Percentiles rank a stretch among this genome's conserved stretches.
Evolutionary conservation across 2,113 vertebrate species (phyloP).

Genomic region (Ceyx melanurus): DNA sequence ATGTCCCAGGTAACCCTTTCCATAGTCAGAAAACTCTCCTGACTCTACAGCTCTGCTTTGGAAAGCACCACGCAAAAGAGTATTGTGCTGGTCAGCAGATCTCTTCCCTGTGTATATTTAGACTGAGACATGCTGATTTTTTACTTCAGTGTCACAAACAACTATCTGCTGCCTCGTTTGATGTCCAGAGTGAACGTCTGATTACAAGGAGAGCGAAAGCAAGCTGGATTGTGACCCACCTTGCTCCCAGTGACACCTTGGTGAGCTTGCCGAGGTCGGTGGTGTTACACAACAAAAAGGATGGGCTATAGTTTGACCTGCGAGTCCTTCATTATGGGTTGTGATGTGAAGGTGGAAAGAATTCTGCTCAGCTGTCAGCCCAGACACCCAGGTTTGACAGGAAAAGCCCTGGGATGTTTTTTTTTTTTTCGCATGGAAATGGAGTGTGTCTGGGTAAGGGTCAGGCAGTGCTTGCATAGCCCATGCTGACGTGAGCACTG

Average conservation of each 20-base stretch:
- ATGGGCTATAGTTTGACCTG: accelerated
- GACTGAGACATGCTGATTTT: constrained; percentile 29
- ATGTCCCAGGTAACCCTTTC: not conserved
- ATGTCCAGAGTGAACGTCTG: accelerated
- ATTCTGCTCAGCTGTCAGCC: not conserved
- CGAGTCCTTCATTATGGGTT: accelerated
- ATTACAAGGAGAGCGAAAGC: not conserved
- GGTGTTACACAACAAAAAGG: accelerated
- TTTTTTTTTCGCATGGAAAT: accelerated
- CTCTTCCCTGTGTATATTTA: not conserved
- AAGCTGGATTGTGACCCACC: not conserved
- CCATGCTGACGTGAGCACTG: accelerated
- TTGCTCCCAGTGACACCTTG: not conserved
- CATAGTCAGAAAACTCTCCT: not conserved
- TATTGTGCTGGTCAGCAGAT: not conserved
- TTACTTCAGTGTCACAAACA: not conserved
- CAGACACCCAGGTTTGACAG: not conserved
- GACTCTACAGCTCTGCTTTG: not conserved
- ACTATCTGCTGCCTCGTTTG: not conserved
- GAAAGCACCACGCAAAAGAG: not conserved
- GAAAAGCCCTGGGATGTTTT: not conserved
- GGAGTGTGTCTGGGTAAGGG: not conserved
- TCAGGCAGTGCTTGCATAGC: accelerated
- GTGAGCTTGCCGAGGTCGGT: not conserved
- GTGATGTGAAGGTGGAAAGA: not conserved